Evolutionary conservation across 2,113 vertebrate species (phyloP).

Genomic region (Phasianus colchicus): DNA sequence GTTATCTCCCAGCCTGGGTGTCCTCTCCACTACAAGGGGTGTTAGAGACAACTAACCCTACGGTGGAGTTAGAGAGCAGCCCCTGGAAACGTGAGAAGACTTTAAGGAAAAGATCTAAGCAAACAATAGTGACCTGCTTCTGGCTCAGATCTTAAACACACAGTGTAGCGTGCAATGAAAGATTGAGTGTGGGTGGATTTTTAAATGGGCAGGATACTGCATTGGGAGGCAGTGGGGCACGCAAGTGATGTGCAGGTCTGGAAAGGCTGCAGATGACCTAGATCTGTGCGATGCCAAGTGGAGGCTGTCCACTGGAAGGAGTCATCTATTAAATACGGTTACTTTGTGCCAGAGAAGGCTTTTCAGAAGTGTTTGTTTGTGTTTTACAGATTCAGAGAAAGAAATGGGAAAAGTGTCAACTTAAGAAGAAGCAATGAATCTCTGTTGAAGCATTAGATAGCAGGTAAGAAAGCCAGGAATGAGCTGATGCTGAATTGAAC

Average conservation of each 20-base stretch:
- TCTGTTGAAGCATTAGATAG: not conserved
- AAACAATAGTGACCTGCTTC: not conserved
- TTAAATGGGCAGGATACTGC: not conserved
- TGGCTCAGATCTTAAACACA: not conserved
- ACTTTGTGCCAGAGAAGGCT: not conserved
- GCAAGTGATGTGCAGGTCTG: not conserved
- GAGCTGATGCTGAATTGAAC: not conserved
- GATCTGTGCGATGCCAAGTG: not conserved
- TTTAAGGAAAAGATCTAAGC: not conserved
- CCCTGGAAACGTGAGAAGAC: not conserved
- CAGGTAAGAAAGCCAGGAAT: constrained; percentile 50
- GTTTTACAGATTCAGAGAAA: constrained; percentile 48
- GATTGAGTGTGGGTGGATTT: not conserved
- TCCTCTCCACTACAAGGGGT: not conserved
- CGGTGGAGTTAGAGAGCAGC: not conserved
- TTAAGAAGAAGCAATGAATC: not conserved
- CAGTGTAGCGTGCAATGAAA: not conserved
- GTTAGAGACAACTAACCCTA: not conserved
- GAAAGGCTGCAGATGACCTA: not conserved
- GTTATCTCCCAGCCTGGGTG: not conserved
- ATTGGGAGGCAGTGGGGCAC: not conserved
- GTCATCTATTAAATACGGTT: not conserved
- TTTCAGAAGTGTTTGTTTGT: constrained; percentile 44
- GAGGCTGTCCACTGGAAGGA: not conserved
- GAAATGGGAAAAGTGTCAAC: not conserved